Evolutionary conservation across 2,888 invertebrate species (phyloP), one percentile per base, ranked within the genome.

Genomic region (Cabera pusaria): DNA sequence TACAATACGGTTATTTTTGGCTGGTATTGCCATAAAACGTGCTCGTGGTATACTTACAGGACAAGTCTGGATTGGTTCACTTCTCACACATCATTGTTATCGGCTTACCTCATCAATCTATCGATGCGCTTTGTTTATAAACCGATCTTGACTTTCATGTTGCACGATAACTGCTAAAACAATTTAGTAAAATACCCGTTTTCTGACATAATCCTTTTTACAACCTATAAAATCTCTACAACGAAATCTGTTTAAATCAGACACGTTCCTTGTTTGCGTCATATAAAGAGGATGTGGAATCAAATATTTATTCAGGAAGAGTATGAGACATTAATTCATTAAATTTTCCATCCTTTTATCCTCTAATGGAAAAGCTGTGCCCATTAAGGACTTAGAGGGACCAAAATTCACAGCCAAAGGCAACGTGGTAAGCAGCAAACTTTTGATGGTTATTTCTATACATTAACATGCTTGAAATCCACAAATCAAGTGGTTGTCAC

Each of bases 401-500:
- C 36, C 26, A 39, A 47, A 40, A 43, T 44, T 37, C 29, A 43
- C 35, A 26, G 41, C 37, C 33, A 40, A 38, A 32, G 29, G 14
- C 33, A 21, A 32, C 29, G 19, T 34, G 26, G 42, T 47, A 42
- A 45, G 38, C 39, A 51, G 51, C 38, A 59, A 55, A 59, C 55
- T 54, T 34, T 44, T 43, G 29, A 42, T 44, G 42, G 40, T 49
- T 50, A 52, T 57, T 49, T 36, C 41, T 59, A 53, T 59, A 62
- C 52, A 64, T 64, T 64, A 56, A 61, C 64, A 57, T 55, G 44
- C 36, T 52, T 31, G 36, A 49, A 67, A 72, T 71, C 72, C 62
- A 58, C 64, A 61, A 64, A 64, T 64, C 56, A 66, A 53, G 53
- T 52, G 56, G 59, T 53, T 59, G 66, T 72, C 72, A 75, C 72